Evolutionary conservation across 2,888 invertebrate genomes (phyloP), one percentile per base, ranked within the genome.

Genomic region (Aphrophora alni): DNA sequence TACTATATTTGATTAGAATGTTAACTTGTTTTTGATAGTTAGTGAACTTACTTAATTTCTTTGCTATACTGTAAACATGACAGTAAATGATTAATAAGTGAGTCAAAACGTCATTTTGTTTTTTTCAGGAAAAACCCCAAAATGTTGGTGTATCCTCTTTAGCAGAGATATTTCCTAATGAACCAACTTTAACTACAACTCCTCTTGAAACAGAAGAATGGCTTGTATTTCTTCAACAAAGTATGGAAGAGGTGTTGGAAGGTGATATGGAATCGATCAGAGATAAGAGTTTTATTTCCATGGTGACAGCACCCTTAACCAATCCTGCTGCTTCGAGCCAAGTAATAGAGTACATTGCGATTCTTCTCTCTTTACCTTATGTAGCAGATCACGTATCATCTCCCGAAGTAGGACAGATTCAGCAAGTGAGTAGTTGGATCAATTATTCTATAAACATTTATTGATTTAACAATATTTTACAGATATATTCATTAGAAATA

Each of bases 121-220:
- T 59, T 59, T 59, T 59, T 21, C 21, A 59, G 59, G 59, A n/a
- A 21, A 21, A n/a, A 2, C 21, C 21, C 3, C 3, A 44, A 44
- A n/a, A 1, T 59, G 59, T 59, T 0, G 14, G 3, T 21, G 4
- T 59, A 21, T 21, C 59, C 21, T 59, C 21, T 21, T 59, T 59
- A 59, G 59, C 59, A 5, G 21, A 59, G 10, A 21, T 59, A 21
- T 59, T 59, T 21, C 59, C 21, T 21, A 59, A 59, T 21, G 21
- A 59, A 59, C n/a, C 21, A 59, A 59, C n/a, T 2, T 86, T 85
- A 27, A 88, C 89, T 28, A 33, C 78, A 4, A 87, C 88, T 27
- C 93, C 94, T 2, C 94, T 96, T 82, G 95, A 96, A 87, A 92
- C 94, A 84, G 96, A 96, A 83, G 96, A 97, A 88, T 96, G 96